phyloP scores from a whole-genome alignment of 2,888 invertebrate species.

The Dolomedes plantarius region DNA sequence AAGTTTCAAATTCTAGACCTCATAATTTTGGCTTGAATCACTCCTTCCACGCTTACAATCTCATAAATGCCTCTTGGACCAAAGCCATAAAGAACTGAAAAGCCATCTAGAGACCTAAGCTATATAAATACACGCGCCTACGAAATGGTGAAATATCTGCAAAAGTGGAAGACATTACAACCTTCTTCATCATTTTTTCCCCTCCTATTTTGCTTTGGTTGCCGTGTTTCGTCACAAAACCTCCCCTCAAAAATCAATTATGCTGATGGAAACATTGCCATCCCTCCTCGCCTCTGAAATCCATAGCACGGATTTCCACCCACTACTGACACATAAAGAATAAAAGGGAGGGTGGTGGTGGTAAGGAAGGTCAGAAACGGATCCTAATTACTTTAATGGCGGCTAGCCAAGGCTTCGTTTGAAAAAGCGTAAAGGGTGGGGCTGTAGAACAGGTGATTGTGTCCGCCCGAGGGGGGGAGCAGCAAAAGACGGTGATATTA shows the following conservation, averaged over 20 bases:
- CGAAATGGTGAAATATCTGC: no score
- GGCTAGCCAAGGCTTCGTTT: neutral
- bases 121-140: no score
- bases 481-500: neutral
- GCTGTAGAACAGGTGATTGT: neutral
- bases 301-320: neutral
- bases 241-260: neutral
- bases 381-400: slow-evolving; percentile 14
- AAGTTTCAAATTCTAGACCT: no score
- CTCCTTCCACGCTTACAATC: no score
- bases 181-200: no score
- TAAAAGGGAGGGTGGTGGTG: neutral
- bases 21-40: no score
- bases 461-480: neutral
- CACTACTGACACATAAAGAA: slow-evolving; percentile 10
- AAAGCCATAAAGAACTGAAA: no score
- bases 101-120: no score
- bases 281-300: neutral
- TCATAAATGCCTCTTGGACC: no score
- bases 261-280: neutral
- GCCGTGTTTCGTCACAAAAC: neutral
- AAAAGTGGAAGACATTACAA: no score
- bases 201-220: no score
- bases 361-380: neutral
- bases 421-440: neutral